These are phyloP conservation scores for Oncorhynchus masou DNA, from an alignment of 2,113 vertebrate genomes.

Conservation along the genomic window DNA sequence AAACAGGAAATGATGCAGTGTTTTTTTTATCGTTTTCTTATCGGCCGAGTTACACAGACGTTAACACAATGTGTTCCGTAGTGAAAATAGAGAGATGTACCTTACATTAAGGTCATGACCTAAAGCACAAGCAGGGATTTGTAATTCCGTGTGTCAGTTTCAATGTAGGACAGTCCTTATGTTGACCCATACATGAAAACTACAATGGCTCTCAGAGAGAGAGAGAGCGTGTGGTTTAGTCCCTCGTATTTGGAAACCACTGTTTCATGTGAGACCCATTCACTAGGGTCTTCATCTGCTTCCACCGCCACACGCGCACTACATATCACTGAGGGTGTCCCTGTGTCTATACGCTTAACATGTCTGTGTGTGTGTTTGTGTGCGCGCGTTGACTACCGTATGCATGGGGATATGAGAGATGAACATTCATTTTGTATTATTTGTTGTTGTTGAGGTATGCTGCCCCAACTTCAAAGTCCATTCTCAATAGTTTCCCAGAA, in stretches of 20 bases:
- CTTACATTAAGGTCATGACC: too few species aligned
- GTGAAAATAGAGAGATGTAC: too few species aligned
- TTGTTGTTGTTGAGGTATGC: too few species aligned
- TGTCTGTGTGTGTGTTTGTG: too few species aligned
- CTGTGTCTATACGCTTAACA: background rate
- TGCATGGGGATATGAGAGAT: too few species aligned
- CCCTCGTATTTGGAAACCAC: constrained; percentile 22
- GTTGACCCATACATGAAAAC: background rate
- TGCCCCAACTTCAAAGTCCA: too few species aligned
- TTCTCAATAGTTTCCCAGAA: too few species aligned
- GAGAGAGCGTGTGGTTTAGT: constrained; percentile 31
- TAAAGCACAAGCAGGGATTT: background rate
- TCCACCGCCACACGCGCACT: background rate
- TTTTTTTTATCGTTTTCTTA: constrained; percentile 5
- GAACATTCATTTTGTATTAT: too few species aligned
- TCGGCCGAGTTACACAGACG: too few species aligned
- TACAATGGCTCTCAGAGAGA: background rate
- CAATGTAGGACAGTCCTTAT: background rate
- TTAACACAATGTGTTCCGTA: too few species aligned
- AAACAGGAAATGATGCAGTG: constrained; percentile 51
- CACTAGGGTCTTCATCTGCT: constrained; percentile 31
- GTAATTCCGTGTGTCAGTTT: background rate
- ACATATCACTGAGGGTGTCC: background rate
- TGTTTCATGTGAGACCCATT: constrained; percentile 15
- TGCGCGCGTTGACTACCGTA: too few species aligned